Evolutionary conservation across 2,113 vertebrate genomes (phyloP), one percentile per base, ranked within the genome.

Genomic region (Sebastes fasciatus): DNA sequence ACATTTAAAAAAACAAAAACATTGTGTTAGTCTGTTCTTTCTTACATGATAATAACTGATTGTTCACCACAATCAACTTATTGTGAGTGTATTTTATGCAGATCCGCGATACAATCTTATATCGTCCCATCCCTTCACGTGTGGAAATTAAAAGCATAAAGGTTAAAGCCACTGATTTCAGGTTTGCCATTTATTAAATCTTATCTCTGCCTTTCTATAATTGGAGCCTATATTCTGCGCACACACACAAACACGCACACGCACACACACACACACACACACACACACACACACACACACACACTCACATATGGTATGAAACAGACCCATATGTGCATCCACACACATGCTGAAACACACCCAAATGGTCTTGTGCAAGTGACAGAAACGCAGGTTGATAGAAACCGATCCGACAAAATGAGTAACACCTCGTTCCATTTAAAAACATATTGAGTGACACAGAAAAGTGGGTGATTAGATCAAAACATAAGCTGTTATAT

Each of bases 381-480:
- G 26, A 14, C 1, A 80, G 49, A 79, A 49, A 16, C 7, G n/a
- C 12, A 42, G 26, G 11, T 71, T 71, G 58, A 46, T 1, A 42
- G 49, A 75, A 45, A 74, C 5, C 4, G 7, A 34, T 62, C 52
- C 13, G 1, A 45, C 16, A 65, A n/a, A 63, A 78, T 76, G 70
- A 79, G 26, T 49, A 82, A 79, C 74, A 74, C 69, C 54, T 79
- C 51, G 10, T 43, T 5, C 9, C 19, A 58, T 64, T 42, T 43
- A 48, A 55, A 67, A 57, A 45, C 9, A 45, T 6, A 60, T 17
- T 63, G 67, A 85, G 61, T 82, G n/a, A 72, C 23, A 51, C 52
- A 14, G 43, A 61, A 16, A 23, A 58, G 8, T 34, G 19, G 6
- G 6, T 14, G 26, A 51, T 57, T 58, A 8, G 42, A 64, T 46